Base-by-base conservation (phyloP, 1,140 invertebrate species). In the Philopotamus ludificatus region DNA sequence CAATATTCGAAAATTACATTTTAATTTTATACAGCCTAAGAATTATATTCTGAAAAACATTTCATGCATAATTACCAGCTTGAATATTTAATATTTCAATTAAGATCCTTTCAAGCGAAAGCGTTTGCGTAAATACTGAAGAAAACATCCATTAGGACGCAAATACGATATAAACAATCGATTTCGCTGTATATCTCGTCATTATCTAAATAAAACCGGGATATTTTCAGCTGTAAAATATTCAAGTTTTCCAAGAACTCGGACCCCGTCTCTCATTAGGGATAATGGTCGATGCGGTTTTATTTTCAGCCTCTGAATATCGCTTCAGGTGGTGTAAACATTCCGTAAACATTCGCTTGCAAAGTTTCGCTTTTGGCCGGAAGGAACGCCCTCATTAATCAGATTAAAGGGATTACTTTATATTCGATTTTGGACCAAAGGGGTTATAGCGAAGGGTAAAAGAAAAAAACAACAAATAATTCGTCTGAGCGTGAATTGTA, bases 251-350 rank as follows among this genome's bases (percentile, higher is more conserved):
- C n/a, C n/a, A n/a, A n/a, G n/a, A n/a, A n/a, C n/a, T n/a, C n/a
- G n/a, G 44, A 15, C 10, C 18, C 44, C 18, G 10, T 47, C 44
- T 15, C 22, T 60, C 57, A 47, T 60, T 60, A 60, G 10, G 57
- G 42, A 12, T 60, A 60, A 60, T 60, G 57, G 57, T 7, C 12
- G 42, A 23, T 60, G 57, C 23, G 57, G 57, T 60, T 60, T 23
- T n/a, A 9, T 60, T 60, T 60, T 44, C 57, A 28, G n/a, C 57
- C 20, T 47, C 10, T n/a, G 25, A 60, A 47, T 10, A 20, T 25
- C 57, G 20, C 34, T 60, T 34, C 16, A 58, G 12, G 18, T 53
- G 22, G 23, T 25, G 21, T 22, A 22, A 20, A 50, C 18, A 53
- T 25, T 8, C 50, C 22, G 20, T 25, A 15, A 49, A 49, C 21